Evolutionary conservation across 2,113 vertebrate genomes (phyloP).

Genomic region (Thunnus thynnus): DNA sequence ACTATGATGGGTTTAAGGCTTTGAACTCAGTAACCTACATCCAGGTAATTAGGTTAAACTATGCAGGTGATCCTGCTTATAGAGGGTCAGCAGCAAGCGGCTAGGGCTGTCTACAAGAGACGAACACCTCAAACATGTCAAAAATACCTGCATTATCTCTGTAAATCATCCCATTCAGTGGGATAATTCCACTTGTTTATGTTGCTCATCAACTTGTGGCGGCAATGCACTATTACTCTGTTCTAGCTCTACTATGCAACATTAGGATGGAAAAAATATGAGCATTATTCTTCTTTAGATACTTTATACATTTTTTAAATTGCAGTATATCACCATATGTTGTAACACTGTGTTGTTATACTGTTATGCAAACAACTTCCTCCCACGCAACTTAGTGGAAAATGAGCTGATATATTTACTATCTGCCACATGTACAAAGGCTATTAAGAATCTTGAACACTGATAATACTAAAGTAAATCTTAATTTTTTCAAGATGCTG

Average conservation of each 20-base stretch:
- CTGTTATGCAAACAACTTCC: neutral
- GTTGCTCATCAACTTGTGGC: neutral
- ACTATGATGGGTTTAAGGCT: conserved; percentile 59
- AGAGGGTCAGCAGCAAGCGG: conserved; percentile 36
- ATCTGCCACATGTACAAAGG: too few relatives aligned
- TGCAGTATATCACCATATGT: neutral
- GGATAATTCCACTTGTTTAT: neutral
- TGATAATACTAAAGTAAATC: too few relatives aligned
- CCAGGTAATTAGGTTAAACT: conserved; percentile 74
- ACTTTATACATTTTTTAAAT: neutral
- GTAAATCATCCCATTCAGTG: neutral
- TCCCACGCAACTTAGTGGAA: neutral
- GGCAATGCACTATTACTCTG: neutral
- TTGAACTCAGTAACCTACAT: conserved; percentile 72
- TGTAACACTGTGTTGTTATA: neutral
- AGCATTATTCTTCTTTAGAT: neutral
- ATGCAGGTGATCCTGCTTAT: conserved; percentile 31
- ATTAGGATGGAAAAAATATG: neutral
- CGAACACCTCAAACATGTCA: neutral
- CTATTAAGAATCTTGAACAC: too few relatives aligned
- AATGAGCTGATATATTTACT: neutral
- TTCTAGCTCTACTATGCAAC: neutral
- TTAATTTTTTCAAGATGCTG: too few relatives aligned
- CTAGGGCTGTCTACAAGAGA: neutral
- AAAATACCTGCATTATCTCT: neutral